Conservation (phyloP, 2,888 invertebrate species). For the Cerceris rybyensis region DNA sequence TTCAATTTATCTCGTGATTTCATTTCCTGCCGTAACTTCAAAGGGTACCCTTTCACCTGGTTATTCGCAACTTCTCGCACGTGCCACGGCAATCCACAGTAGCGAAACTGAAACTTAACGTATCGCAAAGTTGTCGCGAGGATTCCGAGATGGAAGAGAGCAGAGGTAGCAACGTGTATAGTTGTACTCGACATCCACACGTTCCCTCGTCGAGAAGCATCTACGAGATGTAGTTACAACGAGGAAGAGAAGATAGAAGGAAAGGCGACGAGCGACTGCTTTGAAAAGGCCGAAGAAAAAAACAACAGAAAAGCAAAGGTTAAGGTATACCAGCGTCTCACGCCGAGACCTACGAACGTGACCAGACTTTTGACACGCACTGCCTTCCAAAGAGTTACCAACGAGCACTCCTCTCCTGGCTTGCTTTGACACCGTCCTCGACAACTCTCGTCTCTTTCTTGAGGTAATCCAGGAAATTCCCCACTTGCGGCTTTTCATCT, state of each 20-base stretch:
- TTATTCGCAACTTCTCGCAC: slow-evolving; percentile 23
- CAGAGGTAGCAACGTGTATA: too few relatives aligned
- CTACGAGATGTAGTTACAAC: background rate
- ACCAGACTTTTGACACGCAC: slow-evolving; percentile 74
- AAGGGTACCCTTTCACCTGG: slow-evolving; percentile 8
- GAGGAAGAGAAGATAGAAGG: background rate
- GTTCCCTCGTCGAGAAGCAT: too few relatives aligned
- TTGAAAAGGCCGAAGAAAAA: background rate
- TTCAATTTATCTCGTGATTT: too few relatives aligned
- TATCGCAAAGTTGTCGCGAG: slow-evolving; percentile 49
- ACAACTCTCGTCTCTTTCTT: slow-evolving; percentile 58
- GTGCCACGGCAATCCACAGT: slow-evolving; percentile 15
- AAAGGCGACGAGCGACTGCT: slow-evolving; percentile 4
- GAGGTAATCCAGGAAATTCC: slow-evolving; percentile 36
- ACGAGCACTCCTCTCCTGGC: slow-evolving; percentile 66
- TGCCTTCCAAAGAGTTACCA: slow-evolving; percentile 72
- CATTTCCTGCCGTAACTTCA: background rate
- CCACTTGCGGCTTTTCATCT: slow-evolving; percentile 29
- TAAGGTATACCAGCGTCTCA: slow-evolving; percentile 76
- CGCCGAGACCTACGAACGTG: slow-evolving; percentile 72
- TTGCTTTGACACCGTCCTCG: slow-evolving; percentile 73
- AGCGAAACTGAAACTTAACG: slow-evolving; percentile 52
- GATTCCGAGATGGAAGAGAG: slow-evolving; percentile 14
- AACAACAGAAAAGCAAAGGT: slow-evolving; percentile 72
- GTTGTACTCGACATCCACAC: too few relatives aligned